Base-by-base conservation (phyloP, 23 tunicate genomes). In the Ascidia mentula region DNA sequence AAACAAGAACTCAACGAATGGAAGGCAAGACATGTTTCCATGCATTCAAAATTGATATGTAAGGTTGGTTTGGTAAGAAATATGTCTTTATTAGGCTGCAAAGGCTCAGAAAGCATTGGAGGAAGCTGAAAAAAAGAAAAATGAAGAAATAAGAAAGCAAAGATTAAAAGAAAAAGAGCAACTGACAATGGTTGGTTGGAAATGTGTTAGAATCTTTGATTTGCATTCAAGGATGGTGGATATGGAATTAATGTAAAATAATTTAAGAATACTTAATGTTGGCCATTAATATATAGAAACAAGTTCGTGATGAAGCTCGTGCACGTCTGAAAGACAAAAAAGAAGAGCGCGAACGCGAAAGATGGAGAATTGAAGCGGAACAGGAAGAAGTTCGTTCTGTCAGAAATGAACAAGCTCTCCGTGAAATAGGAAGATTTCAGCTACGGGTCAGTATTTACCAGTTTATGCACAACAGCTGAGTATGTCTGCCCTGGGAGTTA, bases 341-440 rank as follows among this genome's bases (percentile, higher is more conserved):
- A 36, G 97, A 91, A 59, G 90, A 85, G 35, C 53, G 77, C 26
- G 97, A 91, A 37, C 69, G 97, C 40, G 37, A 34, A 18, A 79
- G 75, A 34, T 91, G 97, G 97, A 80, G 81, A 38, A 32, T 31
- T 28, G 97, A 91, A 72, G 46, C 80, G 17, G 90, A 91, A 45
- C 75, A 77, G 39, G 97, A 91, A 46, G 85, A 91, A 37, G 35
- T 5, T 35, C 53, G 81, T 72, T 38, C 74, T 7, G 69, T 26
- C 9, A 76, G 73, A 70, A 80, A 76, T 20, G 87, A 91, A 69
- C 87, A 91, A 61, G 77, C 89, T n/a, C 84, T 69, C 24, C 20
- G 37, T 40, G 85, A 82, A 39, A 85, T 91, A 0, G 79, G 84
- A 31, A 40, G 59, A 31, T 91, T 91, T 76, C 97, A 86, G 73